Evolutionary conservation across 2,797 vertebrate genomes (phyloP).

Genomic region (Typhlichthys eigenmanni): DNA sequence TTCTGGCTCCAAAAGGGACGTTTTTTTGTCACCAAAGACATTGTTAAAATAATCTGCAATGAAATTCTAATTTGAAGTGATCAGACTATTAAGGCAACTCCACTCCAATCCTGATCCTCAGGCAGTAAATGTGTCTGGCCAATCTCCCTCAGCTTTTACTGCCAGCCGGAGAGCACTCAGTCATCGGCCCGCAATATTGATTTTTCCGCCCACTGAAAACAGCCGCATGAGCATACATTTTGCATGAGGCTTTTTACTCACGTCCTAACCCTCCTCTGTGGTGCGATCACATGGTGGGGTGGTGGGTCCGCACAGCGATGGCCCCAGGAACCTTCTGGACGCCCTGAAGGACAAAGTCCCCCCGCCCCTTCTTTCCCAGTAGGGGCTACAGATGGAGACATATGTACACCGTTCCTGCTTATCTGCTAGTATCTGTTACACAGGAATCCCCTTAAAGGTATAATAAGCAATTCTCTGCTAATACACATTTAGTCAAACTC

Average conservation of each 20-base stretch:
- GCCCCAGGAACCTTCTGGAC: conserved; percentile 57
- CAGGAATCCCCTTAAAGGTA: too few species aligned
- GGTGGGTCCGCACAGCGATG: conserved; percentile 84
- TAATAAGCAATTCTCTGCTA: too few species aligned
- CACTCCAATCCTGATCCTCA: conserved; percentile 86
- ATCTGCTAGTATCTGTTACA: conserved; percentile 32
- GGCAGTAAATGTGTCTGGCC: conserved; percentile 89
- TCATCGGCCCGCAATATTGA: conserved; percentile 98
- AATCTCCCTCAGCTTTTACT: conserved; percentile 97
- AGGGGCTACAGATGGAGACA: too few species aligned
- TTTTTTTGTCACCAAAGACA: conserved; percentile 82
- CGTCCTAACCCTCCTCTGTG: conserved; percentile 84
- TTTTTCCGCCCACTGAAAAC: conserved; percentile 98
- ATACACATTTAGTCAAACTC: too few species aligned
- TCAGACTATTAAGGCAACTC: conserved; percentile 87
- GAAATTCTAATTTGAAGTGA: conserved; percentile 94
- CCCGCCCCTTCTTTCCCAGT: too few species aligned
- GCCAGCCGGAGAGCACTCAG: conserved; percentile 98
- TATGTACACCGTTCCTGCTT: too few species aligned
- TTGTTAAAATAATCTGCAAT: conserved; percentile 91
- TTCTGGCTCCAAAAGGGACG: conserved; percentile 10
- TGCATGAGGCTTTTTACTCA: conserved; percentile 97
- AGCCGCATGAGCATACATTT: conserved; percentile 99
- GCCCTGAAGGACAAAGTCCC: conserved; percentile 55
- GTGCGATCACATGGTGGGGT: conserved; percentile 95